Base-by-base conservation (phyloP, 2,113 vertebrate species). In the Phylloscopus trochilus region DNA sequence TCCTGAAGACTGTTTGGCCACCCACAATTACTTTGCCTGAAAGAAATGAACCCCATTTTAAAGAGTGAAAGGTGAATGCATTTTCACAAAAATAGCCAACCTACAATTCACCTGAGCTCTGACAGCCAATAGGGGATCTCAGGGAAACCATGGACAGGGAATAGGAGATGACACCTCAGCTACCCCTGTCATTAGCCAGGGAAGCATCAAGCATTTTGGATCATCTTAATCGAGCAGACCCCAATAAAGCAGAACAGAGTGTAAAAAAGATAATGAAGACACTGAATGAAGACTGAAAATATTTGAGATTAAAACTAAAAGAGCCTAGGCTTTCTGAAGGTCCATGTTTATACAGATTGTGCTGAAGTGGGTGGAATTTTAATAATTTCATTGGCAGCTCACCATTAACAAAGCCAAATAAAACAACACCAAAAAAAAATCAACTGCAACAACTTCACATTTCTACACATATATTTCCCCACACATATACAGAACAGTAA, bases 321-420 rank as follows among this genome's bases (percentile, higher is more conserved):
- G 58, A 75, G 51, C 39, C 11, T 18, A 44, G 35, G 69, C 37
- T 26, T 72, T 92, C 77, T 87, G 37, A 91, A 69, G 46, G 26
- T 24, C 46, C 44, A 18, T 77, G 83, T 95, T 95, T 92, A 90
- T 13, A 72, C 58, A 88, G 84, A 88, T 31, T 83, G 78, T 88
- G 60, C 93, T 90, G 78, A 86, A 90, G 70, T 58, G 79, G 51
- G 21, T 83, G 78, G 84, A 96, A 93, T 83, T 93, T 80, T 85
- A 95, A 77, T 88, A 2, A 52, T 83, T 95, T 88, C 79, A 88
- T 67, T 95, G 89, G 92, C 75, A 95, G 89, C 35, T 96, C 72
- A 69, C 74, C 63, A 85, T 66, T 80, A 74, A 77, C 63, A 80
- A 94, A 93, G 87, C 63, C 90, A 95, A 95, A 81, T 55, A 83